Conservation (phyloP, 2,113 vertebrate genomes). For the Aix galericulata region DNA sequence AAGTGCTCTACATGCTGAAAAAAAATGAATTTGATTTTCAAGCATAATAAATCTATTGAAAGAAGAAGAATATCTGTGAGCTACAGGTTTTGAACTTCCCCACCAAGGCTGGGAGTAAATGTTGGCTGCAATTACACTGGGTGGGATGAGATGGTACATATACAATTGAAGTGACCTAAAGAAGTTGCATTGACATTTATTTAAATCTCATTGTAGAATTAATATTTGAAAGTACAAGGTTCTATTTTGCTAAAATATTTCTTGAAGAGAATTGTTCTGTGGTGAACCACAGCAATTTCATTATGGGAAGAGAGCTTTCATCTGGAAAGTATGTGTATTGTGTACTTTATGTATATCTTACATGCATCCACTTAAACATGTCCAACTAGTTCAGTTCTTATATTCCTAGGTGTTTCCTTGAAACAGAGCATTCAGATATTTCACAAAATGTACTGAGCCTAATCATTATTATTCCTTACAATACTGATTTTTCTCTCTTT, state of each 20-base stretch:
- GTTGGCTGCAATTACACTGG: background rate
- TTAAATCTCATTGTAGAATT: background rate
- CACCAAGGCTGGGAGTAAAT: background rate
- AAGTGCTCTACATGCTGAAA: background rate
- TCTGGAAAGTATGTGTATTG: background rate
- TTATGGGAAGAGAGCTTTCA: background rate
- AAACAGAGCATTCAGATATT: background rate
- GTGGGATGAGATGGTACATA: background rate
- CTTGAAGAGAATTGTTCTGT: background rate
- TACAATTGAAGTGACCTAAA: background rate
- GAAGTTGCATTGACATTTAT: background rate
- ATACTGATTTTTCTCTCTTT: no score
- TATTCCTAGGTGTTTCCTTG: background rate
- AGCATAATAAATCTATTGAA: background rate
- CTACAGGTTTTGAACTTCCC: background rate
- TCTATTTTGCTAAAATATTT: background rate
- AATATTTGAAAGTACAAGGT: background rate
- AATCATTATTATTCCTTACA: background rate
- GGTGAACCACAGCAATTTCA: background rate
- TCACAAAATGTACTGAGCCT: background rate
- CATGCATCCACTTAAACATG: background rate
- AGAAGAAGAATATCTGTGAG: background rate
- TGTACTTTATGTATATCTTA: rapidly evolving
- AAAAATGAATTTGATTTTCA: background rate
- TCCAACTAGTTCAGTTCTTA: background rate